phyloP scores from a whole-genome alignment of 2,797 vertebrate genomes.

The Poecilia picta region DNA sequence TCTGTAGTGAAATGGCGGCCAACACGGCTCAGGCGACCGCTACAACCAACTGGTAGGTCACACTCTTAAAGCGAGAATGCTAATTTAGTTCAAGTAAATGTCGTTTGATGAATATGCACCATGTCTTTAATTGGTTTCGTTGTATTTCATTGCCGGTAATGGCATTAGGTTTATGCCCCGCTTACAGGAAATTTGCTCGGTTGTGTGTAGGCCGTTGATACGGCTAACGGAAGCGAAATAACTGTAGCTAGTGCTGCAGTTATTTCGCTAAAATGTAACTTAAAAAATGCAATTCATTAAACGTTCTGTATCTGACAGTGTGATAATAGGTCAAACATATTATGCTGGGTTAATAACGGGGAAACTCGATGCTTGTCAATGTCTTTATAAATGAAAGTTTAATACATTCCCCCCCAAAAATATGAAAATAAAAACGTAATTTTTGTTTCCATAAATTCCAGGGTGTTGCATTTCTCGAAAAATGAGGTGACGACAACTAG shows the following conservation, averaged over 20 bases:
- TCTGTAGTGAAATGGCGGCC: slow-evolving; percentile 83
- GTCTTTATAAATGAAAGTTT: background rate
- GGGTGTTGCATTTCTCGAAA: background rate
- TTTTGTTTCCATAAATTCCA: background rate
- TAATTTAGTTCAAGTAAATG: rapidly evolving
- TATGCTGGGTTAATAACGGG: background rate
- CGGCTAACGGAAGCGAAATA: background rate
- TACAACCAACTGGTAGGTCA: slow-evolving; percentile 77
- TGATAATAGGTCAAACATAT: background rate
- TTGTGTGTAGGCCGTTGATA: slow-evolving; percentile 17
- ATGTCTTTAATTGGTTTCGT: rapidly evolving
- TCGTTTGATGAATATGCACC: rapidly evolving
- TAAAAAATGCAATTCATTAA: background rate
- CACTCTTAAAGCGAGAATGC: background rate
- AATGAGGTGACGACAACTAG: background rate
- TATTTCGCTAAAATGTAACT: background rate
- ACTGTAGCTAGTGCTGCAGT: background rate
- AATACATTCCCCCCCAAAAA: background rate
- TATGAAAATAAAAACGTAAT: background rate
- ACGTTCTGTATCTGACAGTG: too few species aligned
- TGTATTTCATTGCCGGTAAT: background rate
- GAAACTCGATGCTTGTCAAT: background rate
- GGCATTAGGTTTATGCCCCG: background rate
- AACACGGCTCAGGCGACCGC: slow-evolving; percentile 76
- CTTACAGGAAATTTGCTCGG: slow-evolving; percentile 1